Evolutionary conservation across 1,140 invertebrate genomes (phyloP).

Genomic region (Matsumurasca onukii): DNA sequence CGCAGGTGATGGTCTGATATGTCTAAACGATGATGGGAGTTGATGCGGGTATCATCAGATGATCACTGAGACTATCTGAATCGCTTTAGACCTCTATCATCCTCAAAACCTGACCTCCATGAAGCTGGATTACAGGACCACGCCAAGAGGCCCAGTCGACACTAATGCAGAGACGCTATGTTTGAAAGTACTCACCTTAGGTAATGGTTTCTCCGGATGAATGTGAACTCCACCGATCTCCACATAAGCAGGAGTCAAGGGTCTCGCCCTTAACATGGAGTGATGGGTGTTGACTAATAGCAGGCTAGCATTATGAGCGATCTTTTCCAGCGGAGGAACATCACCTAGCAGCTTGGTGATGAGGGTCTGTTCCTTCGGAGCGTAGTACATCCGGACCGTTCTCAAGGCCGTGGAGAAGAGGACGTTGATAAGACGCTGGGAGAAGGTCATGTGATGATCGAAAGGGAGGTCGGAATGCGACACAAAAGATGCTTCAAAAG

Average conservation of each 20-base stretch:
- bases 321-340: neutral
- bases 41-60: too few relatives aligned
- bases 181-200: too few relatives aligned
- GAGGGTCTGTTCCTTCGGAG: neutral
- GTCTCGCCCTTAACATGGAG: neutral
- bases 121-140: too few relatives aligned
- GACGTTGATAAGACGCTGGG: neutral
- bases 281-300: neutral
- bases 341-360: neutral
- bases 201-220: constrained; percentile 54
- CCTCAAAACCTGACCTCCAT: too few relatives aligned
- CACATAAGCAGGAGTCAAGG: constrained; percentile 24
- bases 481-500: neutral
- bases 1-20: too few relatives aligned
- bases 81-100: too few relatives aligned
- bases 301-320: neutral
- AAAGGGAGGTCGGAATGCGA: neutral
- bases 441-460: neutral
- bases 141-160: too few relatives aligned
- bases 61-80: too few relatives aligned
- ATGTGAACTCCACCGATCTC: constrained; percentile 70
- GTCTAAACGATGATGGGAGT: too few relatives aligned
- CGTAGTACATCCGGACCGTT: neutral
- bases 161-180: too few relatives aligned
- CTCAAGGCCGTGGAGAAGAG: neutral